phyloP scores from a whole-genome alignment of 2,113 vertebrate species.

The Zootoca vivipara region DNA sequence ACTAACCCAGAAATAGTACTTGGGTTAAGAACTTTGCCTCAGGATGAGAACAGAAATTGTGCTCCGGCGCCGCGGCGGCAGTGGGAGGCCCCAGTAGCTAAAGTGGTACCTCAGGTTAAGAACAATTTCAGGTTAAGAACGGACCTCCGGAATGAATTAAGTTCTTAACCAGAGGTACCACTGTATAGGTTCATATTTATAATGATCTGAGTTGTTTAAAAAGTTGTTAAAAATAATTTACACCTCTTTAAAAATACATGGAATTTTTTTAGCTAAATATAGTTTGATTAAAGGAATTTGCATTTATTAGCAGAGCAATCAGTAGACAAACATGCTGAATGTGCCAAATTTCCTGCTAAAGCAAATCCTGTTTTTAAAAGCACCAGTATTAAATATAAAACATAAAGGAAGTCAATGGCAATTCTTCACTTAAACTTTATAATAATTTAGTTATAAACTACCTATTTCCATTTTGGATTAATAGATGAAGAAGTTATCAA shows the following conservation, averaged over 20 bases:
- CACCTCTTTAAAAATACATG: background rate
- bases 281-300: constrained; percentile 22
- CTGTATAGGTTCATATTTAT: too few relatives aligned
- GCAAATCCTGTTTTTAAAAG: constrained; percentile 46
- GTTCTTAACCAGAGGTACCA: too few relatives aligned
- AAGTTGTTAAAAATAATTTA: background rate
- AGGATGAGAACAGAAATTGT: too few relatives aligned
- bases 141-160: too few relatives aligned
- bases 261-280: background rate
- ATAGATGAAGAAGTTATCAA: constrained; percentile 26
- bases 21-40: too few relatives aligned
- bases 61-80: too few relatives aligned
- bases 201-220: background rate
- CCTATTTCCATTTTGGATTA: constrained; percentile 1
- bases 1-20: too few relatives aligned
- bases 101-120: too few relatives aligned
- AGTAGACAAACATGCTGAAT: background rate
- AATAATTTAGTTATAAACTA: constrained; percentile 34
- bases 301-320: constrained; percentile 46
- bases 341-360: constrained; percentile 14
- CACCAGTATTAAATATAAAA: background rate
- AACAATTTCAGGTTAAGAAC: too few relatives aligned
- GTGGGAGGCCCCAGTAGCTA: too few relatives aligned
- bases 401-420: background rate
- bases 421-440: constrained; percentile 27